A percentile compares a stretch with the other conserved stretches of the same genome.
Evolutionary conservation across 2,113 vertebrate genomes (phyloP).

Genomic region (Narcine bancroftii): DNA sequence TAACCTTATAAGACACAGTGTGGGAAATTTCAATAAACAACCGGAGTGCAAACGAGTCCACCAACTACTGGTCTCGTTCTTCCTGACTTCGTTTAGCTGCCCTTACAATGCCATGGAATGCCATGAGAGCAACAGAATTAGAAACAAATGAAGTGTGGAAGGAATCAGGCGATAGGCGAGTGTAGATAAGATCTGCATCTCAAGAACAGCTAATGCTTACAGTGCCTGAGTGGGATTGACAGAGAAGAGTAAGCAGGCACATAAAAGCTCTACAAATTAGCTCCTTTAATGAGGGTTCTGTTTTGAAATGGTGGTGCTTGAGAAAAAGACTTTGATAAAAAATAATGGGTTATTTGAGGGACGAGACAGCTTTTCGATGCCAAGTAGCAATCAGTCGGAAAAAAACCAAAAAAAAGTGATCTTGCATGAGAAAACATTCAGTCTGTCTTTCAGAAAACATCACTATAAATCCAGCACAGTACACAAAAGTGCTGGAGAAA

Average conservation of each 20-base stretch:
- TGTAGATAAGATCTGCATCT: not conserved
- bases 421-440: not conserved
- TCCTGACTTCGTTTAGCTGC: too few relatives aligned
- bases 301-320: not conserved
- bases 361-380: too few relatives aligned
- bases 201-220: not conserved
- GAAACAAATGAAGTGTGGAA: conserved; percentile 3
- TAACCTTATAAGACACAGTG: too few relatives aligned
- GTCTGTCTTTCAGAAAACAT: not conserved
- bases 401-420: not conserved
- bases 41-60: too few relatives aligned
- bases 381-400: not conserved
- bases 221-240: not conserved
- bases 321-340: not conserved
- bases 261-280: not conserved
- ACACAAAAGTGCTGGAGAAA: too few relatives aligned
- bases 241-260: not conserved
- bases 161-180: not conserved
- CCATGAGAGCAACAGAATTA: too few relatives aligned
- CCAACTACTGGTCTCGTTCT: too few relatives aligned
- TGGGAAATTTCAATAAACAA: too few relatives aligned
- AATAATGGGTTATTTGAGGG: not conserved
- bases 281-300: not conserved
- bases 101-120: not conserved
- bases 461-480: not conserved